Evolutionary conservation across 2,888 invertebrate genomes (phyloP), one percentile per base, ranked within the genome.

Genomic region (Pocota personata): DNA sequence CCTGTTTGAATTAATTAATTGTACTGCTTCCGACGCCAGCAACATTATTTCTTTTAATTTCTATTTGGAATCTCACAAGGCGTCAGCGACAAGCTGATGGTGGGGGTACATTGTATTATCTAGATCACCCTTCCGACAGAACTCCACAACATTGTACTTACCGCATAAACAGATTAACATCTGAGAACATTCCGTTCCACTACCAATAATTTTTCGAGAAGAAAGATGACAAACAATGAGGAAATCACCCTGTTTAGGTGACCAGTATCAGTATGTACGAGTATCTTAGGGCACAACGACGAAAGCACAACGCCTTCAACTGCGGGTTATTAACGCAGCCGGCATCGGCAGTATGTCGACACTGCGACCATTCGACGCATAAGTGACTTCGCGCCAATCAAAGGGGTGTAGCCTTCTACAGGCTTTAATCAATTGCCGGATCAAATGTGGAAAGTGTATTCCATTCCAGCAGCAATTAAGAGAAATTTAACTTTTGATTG

Each of bases 401-500:
- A 86, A 86, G 86, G 86, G 86, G 86, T 86, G 72, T 76, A 75
- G 80, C 55, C 83, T 24, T 67, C 67, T 75, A 27, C 66, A 67
- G 55, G 86, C 72, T 19, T 86, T 82, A 86, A 82, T 77, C 82
- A 86, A 86, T 82, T 82, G 86, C 82, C 86, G 82, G 82, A 86
- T 86, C 82, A 83, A 83, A 83, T 83, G 78, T 83, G 71, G 66
- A 82, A 78, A 77, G 58, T 66, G 71, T 72, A 62, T 60, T 58
- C 73, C 62, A 79, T 69, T 48, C 75, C 66, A 60, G 27, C 55
- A 72, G 82, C 86, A 86, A 86, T 86, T 86, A 86, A 86, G 82
- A 82, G 52, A 60, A 86, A 86, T 82, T 82, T 86, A 82, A 86
- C 86, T 82, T 72, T 86, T 86, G 76, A 86, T 86, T 86, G 86